Evolutionary conservation across 2,113 vertebrate species (phyloP), one percentile per base, ranked within the genome.

Genomic region (Sporophila hypoxantha): DNA sequence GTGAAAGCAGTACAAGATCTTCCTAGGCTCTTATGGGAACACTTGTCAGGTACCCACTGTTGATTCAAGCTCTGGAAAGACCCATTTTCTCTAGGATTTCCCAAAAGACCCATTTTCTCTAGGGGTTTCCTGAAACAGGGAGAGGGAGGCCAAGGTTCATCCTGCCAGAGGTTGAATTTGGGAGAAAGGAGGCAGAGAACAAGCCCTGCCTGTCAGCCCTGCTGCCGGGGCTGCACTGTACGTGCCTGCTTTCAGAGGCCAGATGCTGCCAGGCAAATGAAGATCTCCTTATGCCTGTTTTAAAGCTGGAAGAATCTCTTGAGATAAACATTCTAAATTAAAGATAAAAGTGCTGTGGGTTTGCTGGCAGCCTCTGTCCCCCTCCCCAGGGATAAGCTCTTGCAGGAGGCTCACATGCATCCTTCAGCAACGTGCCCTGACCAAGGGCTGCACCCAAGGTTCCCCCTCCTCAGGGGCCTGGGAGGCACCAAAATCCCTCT

Each of bases 271-370:
- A 88, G 87, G 41, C 87, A 90, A 94, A 83, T 12, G 52, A 88
- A 92, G 92, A 90, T 87, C 88, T 93, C 91, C 88, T 94, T 92
- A 91, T 26, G 2, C 67, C 92, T 88, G 80, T 87, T 95, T 91
- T 92, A 94, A 95, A 95, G 91, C 94, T 91, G 18, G 17, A 93
- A 87, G 87, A 87, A 88, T 93, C 91, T 93, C 87, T 87, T 74
- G 83, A 94, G 92, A 95, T 95, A 95, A 95, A 91, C 89, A 92
- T 68, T 60, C 52, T 94, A 93, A 95, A 96, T 96, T 95, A 95
- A 95, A 96, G 93, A 95, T 94, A 93, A 83, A 91, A 94, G 87
- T 39, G 6, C 81, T 60, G 74, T 64, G 64, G 88, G 67, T 69
- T 90, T 94, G 70, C 84, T 5, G 5, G 71, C 70, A 90, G 81